Evolutionary conservation across 2,113 vertebrate species (phyloP), one percentile per base, ranked within the genome.

Genomic region (Cervus canadensis): DNA sequence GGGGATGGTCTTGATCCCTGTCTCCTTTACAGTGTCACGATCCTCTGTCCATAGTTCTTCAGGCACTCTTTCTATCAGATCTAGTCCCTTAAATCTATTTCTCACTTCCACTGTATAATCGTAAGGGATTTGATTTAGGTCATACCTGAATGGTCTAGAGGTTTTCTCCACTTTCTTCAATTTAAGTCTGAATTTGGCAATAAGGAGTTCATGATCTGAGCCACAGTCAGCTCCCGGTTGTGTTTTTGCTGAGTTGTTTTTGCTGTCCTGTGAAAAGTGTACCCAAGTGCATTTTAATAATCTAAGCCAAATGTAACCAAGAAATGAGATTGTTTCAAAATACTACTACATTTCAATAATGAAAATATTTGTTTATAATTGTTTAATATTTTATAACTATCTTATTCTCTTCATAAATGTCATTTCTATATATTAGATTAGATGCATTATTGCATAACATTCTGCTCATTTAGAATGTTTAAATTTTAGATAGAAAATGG

Each of bases 281-380:
- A 36, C 40, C 21, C 52, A 88, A 88, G 67, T 76, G 4, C 64
- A 89, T 89, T 84, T 93, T 71, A 83, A 57, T 48, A 92, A 43
- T 60, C 30, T 84, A 96, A 90, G 64, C 64, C 60, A 93, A 79
- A 88, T 82, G n/a, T 60, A 86, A 89, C 28, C 43, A 93, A 45
- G 10, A 97, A 92, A 83, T 36, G 91, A 43, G 43, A 94, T 91
- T 16, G 67, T 5, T 78, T 92, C 94, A 85, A 78, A 91, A 97
- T 85, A 45, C 2, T 76, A 87, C 30, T n/a, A 60, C 0, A 57
- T 94, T 94, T 82, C 43, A 87, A 60, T 97, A 50, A 56, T 94
- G 86, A 94, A 92, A 54, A 76, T 59, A 62, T 26, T 21, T 87
- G 5, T 17, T 93, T 52, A 52, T 95, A 74, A 82, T 93, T 91